Evolutionary conservation across 1,140 invertebrate genomes (phyloP), one percentile per base, ranked within the genome.

Genomic region (Globodera ellingtonae): DNA sequence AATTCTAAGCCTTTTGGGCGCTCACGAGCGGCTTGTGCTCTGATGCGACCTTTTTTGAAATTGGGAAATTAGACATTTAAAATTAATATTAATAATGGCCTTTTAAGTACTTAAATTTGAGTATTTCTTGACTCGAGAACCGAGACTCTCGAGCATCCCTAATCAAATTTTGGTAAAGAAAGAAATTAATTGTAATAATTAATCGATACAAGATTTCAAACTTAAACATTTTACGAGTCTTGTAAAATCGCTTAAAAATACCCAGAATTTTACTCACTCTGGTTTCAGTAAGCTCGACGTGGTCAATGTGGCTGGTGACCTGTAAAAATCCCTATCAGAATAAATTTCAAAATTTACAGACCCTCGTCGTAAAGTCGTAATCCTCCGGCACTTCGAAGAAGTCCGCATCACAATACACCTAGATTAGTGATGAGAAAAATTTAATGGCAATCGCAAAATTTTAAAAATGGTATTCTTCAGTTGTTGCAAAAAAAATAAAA

Each of bases 361-460:
- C 81, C 75, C 87, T 82, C 15, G 87, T 87, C 24, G 87, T 89
- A 83, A 88, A 88, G 66, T 89, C 87, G 66, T 85, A 88, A 72
- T 88, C 87, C 77, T 85, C 82, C 24, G 87, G 88, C 18, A 85
- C 84, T 67, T 89, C 80, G 75, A 88, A 88, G 75, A 89, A 88
- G 48, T 86, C 85, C 65, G 81, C 84, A 72, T 88, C 87, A 48
- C 83, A 79, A 77, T 78, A 88, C 62, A 78, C 71, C 10, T 77
- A 69, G 65, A 47, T 48, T 47, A 59, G n/a, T 62, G 13, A 62
- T 62, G 5, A 18, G 15, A 0, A 62, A 62, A 18, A 18, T 62
- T 6, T 18, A 70, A 70, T 35, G 18, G 6, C n/a, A 67, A 67
- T 21, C 0, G 18, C 7, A 7, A 44, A 21, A 67, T 10, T 65